These are phyloP conservation scores for Scaptomyza cyrtandrae DNA, from an alignment of 2,888 invertebrate genomes.

Conservation along the genomic window DNA sequence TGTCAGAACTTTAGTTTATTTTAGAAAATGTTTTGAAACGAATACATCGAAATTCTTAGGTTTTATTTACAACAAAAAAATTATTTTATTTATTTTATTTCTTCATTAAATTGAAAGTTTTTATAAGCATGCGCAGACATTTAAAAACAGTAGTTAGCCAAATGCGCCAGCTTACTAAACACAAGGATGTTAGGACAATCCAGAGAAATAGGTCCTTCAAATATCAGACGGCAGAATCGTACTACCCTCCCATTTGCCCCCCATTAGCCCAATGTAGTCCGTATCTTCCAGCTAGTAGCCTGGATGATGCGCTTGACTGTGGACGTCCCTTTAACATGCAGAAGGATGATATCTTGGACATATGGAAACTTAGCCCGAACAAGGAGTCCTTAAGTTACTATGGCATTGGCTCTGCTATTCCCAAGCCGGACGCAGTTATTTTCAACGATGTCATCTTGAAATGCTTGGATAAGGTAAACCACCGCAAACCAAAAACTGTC, in stretches of 20 bases:
- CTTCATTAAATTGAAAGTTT: background rate
- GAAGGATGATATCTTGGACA: conserved; percentile 34
- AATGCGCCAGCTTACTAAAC: conserved; percentile 2
- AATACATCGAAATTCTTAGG: conserved; percentile 12
- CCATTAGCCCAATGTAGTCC: conserved; percentile 36
- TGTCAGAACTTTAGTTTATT: background rate
- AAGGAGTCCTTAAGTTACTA: conserved; percentile 49
- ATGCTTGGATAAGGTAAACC: conserved; percentile 20
- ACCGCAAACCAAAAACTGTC: background rate
- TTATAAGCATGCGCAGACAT: conserved; percentile 16
- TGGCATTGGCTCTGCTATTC: conserved; percentile 24
- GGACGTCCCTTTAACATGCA: conserved; percentile 6
- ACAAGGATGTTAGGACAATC: conserved; percentile 13
- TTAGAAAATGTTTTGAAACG: conserved; percentile 6
- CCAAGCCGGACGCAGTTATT: conserved; percentile 15
- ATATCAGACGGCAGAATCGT: conserved; percentile 9
- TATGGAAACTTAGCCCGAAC: conserved; percentile 47
- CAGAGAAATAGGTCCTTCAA: conserved; percentile 17
- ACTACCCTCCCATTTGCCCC: conserved; percentile 29
- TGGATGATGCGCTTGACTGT: conserved; percentile 38
- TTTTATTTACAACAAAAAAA: background rate
- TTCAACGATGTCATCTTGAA: conserved; percentile 3
- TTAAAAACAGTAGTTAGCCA: background rate
- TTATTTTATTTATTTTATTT: conserved; percentile 12
- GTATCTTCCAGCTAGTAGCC: conserved; percentile 8